These are phyloP conservation scores for Maconellicoccus hirsutus DNA, from an alignment of 1,140 invertebrate genomes.

Conservation along the genomic window DNA sequence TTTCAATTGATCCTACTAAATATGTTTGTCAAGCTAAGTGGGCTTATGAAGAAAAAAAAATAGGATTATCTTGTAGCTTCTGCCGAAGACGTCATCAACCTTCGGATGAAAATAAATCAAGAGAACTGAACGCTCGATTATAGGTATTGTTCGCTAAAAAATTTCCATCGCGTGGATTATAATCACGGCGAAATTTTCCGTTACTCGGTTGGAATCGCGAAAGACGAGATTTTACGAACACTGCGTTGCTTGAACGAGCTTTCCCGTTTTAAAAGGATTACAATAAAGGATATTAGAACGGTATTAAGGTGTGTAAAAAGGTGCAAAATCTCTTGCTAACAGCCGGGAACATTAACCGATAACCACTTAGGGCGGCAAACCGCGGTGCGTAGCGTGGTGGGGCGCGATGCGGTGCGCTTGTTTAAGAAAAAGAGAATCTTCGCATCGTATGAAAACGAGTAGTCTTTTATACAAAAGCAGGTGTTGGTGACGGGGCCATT, in stretches of 20 bases:
- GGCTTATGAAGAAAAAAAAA: too few relatives aligned
- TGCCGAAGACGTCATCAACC: too few relatives aligned
- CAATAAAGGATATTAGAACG: conserved; percentile 20
- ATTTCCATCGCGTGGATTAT: too few relatives aligned
- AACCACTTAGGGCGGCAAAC: conserved; percentile 6
- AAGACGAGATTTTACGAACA: background rate
- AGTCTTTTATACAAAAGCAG: conserved; percentile 19
- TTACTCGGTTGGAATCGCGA: too few relatives aligned
- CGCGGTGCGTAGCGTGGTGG: too few relatives aligned
- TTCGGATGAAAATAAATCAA: too few relatives aligned
- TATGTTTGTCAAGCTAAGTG: too few relatives aligned
- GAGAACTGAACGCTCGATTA: too few relatives aligned
- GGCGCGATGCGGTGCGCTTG: background rate
- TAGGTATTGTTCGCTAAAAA: too few relatives aligned
- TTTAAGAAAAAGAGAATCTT: conserved; percentile 13
- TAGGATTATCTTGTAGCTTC: too few relatives aligned
- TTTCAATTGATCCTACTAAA: too few relatives aligned
- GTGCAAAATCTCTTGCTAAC: conserved; percentile 16
- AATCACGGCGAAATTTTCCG: too few relatives aligned
- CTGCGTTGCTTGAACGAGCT: background rate
- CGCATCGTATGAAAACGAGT: conserved; percentile 11
- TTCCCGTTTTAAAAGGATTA: conserved; percentile 20
- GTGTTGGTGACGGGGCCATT: conserved; percentile 19
- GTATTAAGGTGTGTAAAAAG: conserved; percentile 20
- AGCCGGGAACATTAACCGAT: conserved; percentile 6